Base-by-base conservation (phyloP, 23 tunicate species). In the Phallusia fumigata region DNA sequence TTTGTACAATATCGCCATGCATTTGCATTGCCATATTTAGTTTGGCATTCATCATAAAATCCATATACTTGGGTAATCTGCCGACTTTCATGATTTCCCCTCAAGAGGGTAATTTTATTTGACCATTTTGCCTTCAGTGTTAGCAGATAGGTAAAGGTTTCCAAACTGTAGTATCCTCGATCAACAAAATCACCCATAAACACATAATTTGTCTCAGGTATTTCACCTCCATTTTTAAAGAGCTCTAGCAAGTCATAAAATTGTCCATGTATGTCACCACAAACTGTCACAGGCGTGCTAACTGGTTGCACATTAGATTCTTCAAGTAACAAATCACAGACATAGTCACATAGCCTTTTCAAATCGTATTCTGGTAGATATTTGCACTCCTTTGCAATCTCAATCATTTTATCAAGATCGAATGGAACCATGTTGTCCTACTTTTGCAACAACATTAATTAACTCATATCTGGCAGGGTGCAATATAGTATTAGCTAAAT, bases 211-310 rank as follows among this genome's bases (percentile, higher is more conserved):
- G 97, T 97, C 16, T 92, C 97, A 19, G 97, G 97, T n/a, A 97
- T 75, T 83, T 97, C 97, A 16, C 99, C 99, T 0, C 99, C 99
- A 69, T 90, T 94, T 47, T 86, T 80, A 75, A 97, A 97, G 45
- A 97, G 82, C 77, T 97, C 95, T 0, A 97, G 86, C 52, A 97
- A 76, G 64, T 97, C 99, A 79, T 97, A 97, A 84, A 97, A 97
- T 86, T 97, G 99, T 0, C 99, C 99, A 86, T 97, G 99, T 0
- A 97, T 97, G 82, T 97, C 99, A 44, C 99, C 99, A 76, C 99
- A 97, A 1, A 97, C 95, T 15, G 97, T 92, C 19, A 97, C 99
- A 0, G 99, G 99, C 22, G 99, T 94, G 16, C 95, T 85, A 30
- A 97, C 99, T 15, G 99, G 99, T 52, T 92, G 97, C 19, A 97